phyloP scores from a whole-genome alignment of 2,113 vertebrate genomes.

The Machaerirhynchus nigripectus region DNA sequence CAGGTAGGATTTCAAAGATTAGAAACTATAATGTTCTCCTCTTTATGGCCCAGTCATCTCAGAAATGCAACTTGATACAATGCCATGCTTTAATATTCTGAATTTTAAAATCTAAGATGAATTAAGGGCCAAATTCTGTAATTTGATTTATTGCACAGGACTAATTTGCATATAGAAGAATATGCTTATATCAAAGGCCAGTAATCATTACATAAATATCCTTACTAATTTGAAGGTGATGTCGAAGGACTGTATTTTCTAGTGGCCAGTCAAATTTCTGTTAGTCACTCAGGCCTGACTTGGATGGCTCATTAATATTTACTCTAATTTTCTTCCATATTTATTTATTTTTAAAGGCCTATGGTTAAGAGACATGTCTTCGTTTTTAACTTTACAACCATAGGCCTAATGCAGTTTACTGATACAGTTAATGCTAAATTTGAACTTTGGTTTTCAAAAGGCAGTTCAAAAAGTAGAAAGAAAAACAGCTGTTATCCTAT shows the following conservation, averaged over 20 bases:
- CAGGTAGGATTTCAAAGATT: neutral
- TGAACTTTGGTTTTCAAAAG: neutral
- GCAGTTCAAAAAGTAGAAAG: neutral
- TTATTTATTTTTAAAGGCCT: neutral
- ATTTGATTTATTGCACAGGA: neutral
- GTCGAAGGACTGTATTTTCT: neutral
- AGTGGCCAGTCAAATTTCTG: neutral
- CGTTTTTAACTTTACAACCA: neutral
- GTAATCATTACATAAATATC: neutral
- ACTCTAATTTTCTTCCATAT: neutral
- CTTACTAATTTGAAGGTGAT: neutral
- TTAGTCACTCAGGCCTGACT: neutral
- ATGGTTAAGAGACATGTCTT: neutral
- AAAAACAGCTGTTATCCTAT: neutral
- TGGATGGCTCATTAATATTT: neutral
- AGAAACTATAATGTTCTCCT: neutral
- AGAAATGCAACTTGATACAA: neutral
- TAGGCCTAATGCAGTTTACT: neutral
- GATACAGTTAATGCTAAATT: neutral
- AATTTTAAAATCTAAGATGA: neutral
- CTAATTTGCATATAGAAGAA: neutral
- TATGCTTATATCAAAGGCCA: neutral
- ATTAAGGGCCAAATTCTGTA: neutral
- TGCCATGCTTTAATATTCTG: neutral
- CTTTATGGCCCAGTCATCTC: neutral